Base-by-base conservation (phyloP, 2,797 vertebrate genomes). In the Acanthornis magna region DNA sequence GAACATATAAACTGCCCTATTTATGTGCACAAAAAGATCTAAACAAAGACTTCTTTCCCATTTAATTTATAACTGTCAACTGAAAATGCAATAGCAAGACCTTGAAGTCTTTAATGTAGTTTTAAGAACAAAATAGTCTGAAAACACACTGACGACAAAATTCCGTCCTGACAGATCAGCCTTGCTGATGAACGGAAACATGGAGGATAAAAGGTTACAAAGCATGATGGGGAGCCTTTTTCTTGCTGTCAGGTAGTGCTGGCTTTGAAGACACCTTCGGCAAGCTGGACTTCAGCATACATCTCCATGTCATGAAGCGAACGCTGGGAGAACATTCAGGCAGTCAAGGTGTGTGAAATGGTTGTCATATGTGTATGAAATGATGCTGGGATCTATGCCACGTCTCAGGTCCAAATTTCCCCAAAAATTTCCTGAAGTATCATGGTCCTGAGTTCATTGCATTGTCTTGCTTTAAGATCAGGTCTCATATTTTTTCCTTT, bases 211-310 rank as follows among this genome's bases (percentile, higher is more conserved):
- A 67, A 66, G 17, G 36, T 42, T 70, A 62, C 72, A 63, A 58
- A 45, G 3, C 0, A 0, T 23, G 13, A 14, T 45, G 26, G 40
- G 26, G 26, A 87, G 3, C 11, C 18, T 23, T 47, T 78, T 65
- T 25, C 43, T 77, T 43, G 30, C 50, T 57, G 30, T 23, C 89
- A 79, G 29, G 47, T 50, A 50, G 45, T 23, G n/a, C 32, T 11
- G 12, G 74, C 40, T 82, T 60, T 91, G 43, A 82, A 76, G 57
- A 47, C 10, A 55, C 1, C 18, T 83, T 66, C 26, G 13, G 36
- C 15, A 74, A 80, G 68, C 51, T 70, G 40, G 16, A 38, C 34
- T 20, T 89, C 77, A 63, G 54, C 9, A 26, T 10, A 48, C 6
- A 66, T 19, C 29, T 79, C 48, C 60, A 32, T 5, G 13, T 54